phyloP scores from a whole-genome alignment of 2,888 invertebrate genomes.

The Orthosia gothica region DNA sequence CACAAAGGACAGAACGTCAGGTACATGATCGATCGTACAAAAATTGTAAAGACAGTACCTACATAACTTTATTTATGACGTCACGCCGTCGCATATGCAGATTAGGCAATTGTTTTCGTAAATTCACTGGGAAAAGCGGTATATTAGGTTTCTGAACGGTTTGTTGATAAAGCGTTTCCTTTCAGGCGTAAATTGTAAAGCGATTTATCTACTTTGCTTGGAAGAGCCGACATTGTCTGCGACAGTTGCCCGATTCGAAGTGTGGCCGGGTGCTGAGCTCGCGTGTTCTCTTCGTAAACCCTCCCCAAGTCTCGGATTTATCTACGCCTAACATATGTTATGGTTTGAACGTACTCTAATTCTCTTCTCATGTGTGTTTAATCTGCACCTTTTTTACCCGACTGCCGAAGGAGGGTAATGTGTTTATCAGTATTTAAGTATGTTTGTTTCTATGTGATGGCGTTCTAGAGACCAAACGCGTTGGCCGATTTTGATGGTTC shows the following conservation, averaged over 20 bases:
- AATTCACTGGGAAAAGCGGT: slow-evolving; percentile 18
- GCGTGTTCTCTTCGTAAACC: slow-evolving; percentile 52
- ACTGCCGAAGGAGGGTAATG: too few relatives aligned
- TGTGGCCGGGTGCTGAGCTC: slow-evolving; percentile 48
- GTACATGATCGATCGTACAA: slow-evolving; percentile 57
- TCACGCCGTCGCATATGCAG: slow-evolving; percentile 28
- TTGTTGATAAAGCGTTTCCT: slow-evolving; percentile 47
- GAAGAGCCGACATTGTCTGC: slow-evolving; percentile 57
- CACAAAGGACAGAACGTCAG: slow-evolving; percentile 58
- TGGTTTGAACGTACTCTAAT: slow-evolving; percentile 36
- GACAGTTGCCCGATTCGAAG: slow-evolving; percentile 47
- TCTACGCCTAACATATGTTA: slow-evolving; percentile 41
- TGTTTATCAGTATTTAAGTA: too few relatives aligned
- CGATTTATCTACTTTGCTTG: slow-evolving; percentile 65
- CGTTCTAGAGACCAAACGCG: too few relatives aligned
- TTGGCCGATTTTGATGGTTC: too few relatives aligned
- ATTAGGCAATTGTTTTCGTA: slow-evolving; percentile 45
- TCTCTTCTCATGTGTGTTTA: slow-evolving; percentile 21
- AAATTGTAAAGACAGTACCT: slow-evolving; percentile 34
- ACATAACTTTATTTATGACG: slow-evolving; percentile 29
- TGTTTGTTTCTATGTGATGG: too few relatives aligned
- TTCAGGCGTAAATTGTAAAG: slow-evolving; percentile 61
- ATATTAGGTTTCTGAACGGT: slow-evolving; percentile 43
- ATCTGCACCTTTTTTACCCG: slow-evolving; percentile 7
- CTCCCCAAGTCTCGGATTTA: slow-evolving; percentile 53